Base-by-base conservation (phyloP, 1,140 invertebrate species). In the Caerostris extrusa region DNA sequence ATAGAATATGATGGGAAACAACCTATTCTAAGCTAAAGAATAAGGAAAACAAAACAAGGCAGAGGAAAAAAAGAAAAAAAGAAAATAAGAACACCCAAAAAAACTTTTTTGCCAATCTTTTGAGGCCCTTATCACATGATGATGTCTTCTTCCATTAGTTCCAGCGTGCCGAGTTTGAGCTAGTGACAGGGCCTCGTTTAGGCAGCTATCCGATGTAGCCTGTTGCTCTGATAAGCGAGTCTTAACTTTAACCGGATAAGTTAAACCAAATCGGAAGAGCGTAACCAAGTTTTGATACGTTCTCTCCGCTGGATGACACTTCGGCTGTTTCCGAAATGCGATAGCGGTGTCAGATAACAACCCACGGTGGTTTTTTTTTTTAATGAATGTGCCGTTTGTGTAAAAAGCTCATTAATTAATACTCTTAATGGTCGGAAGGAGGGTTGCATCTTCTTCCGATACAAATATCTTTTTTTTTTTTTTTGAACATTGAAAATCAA, bases 61-160 rank as follows among this genome's bases (percentile, higher is more conserved):
- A 34, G 34, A 34, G 34, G 34, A 4, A 82, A 57, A 55, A 14
- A 53, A 82, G 17, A 57, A 83, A 5, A 10, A 81, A 50, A 77
- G 8, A 77, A 14, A 53, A 77, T 5, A 61, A 61, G 17, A 77
- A 7, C 6, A 19, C 6, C n/a, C n/a, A 19, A 8, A 53, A 77
- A 77, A 19, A 19, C 8, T 8, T 14, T n/a, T 77, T 6, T n/a
- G n/a, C 3, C 50, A 8, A 19, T 34, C 55, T 58, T 34, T 83
- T 7, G 55, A 17, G 57, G 17, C 7, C 14, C 17, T 56, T 83
- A 83, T 83, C 82, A 17, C 56, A n/a, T 58, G 53, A 17, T 7
- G 17, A 3, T 3, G 82, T 83, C 82, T 17, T 56, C 17, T 83
- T 83, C 56, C n/a, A 55, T 83, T 83, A 83, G 82, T 83, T 83